Evolutionary conservation across 2,888 invertebrate genomes (phyloP), one percentile per base, ranked within the genome.

Genomic region (Orthosia gracilis): DNA sequence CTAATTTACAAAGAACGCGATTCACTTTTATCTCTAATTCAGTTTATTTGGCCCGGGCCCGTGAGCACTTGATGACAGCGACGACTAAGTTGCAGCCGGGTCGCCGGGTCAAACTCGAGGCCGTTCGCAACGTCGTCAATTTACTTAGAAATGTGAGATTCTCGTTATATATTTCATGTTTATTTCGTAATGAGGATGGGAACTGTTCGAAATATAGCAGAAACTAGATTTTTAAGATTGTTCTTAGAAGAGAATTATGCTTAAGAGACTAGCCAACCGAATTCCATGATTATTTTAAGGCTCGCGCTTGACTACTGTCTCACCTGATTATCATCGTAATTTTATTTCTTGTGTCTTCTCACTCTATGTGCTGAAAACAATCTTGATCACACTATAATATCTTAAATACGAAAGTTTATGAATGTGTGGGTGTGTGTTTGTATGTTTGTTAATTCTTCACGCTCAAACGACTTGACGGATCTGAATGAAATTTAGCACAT

Each of bases 71-170:
- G 85, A 87, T 79, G 82, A 77, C 18, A 9, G 66, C 59, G 40
- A 63, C 64, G 54, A 74, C 69, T 54, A 23, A 47, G 47, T 47
- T 31, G 57, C 69, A 59, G 66, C 45, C 68, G 66, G 85, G 86
- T 86, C 83, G 76, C 7, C 21, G 52, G 86, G 74, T 87, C 85
- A 83, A 87, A 31, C 75, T 82, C 75, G 83, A 80, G 81, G 5
- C 80, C 68, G 79, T 85, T 84, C 59, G 78, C 76, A 73, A 77
- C 67, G 73, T 84, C 79, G 74, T 73, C 67, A 78, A 77, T 77
- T 74, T 73, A 80, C 83, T 79, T 73, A 83, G 78, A 85, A 83
- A 76, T 82, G 54, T 73, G 69, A 83, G 64, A 69, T 77, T 81
- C 76, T 76, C 63, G 74, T 77, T 84, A 84, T 71, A 75, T 64